Evolutionary conservation across 2,113 vertebrate species (phyloP), one percentile per base, ranked within the genome.

Genomic region (Actinemys pallida): DNA sequence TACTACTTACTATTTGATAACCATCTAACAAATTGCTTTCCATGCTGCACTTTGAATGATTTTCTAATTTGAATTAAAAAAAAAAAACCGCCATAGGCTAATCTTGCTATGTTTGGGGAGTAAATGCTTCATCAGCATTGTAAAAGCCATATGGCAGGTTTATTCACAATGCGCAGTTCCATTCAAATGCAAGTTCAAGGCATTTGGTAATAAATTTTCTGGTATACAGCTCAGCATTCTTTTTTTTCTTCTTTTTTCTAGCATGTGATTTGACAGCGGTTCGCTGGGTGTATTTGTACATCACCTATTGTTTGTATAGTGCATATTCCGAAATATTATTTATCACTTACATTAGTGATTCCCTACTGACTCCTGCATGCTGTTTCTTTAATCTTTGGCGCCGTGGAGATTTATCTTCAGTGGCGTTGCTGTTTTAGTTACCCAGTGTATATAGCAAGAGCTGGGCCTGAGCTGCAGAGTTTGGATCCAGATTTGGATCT

Each of bases 121-220:
- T 96, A 96, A 97, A 96, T 84, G 93, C 95, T 49, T 96, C 88
- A 65, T 96, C 90, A 93, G 92, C 93, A 95, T 92, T 96, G 92
- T 88, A 81, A 93, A 93, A 97, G 93, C 97, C 97, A 96, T 97
- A 97, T 96, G 97, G 95, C 79, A 85, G 84, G 78, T 97, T 98
- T 97, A 96, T 96, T 98, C 90, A 39, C 86, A 92, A 97, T 97
- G 93, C 82, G 96, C 97, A 95, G 84, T 96, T 97, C 91, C 90
- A 94, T 98, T 98, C 94, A 97, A 50, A 96, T 87, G 90, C 59
- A 86, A 90, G 97, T 94, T 95, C 45, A 17, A 91, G 84, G 91
- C 50, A 83, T 92, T 96, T 92, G 87, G 88, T 92, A 78, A 92
- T 97, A 88, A 56, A 86, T 97, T 98, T 98, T 95, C 92, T 90